These are phyloP conservation scores for Chironomus striatipennis DNA, from an alignment of 1,140 invertebrate genomes.

Conservation along the genomic window DNA sequence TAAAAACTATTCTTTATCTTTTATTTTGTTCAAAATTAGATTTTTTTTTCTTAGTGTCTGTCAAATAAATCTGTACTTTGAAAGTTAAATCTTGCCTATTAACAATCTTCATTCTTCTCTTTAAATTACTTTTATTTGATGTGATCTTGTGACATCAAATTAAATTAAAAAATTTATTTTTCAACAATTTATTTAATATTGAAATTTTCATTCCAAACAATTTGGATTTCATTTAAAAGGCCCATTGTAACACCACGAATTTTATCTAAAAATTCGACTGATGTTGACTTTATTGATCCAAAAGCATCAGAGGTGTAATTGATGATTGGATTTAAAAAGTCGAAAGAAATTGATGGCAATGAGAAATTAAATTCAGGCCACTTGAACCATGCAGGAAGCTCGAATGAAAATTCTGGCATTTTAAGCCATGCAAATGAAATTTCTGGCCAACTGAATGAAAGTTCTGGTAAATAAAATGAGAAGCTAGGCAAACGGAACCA, in stretches of 20 bases:
- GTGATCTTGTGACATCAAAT: not conserved
- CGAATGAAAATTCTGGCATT: not conserved
- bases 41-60: too few relatives aligned
- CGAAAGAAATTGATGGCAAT: not conserved
- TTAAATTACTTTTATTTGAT: not conserved
- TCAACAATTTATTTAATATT: not conserved
- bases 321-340: not conserved
- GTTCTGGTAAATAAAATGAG: not conserved
- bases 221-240: not conserved
- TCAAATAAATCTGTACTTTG: too few relatives aligned
- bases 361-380: not conserved
- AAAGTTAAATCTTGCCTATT: not conserved
- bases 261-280: constrained; percentile 2
- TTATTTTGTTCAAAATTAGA: too few relatives aligned
- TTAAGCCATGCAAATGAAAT: not conserved
- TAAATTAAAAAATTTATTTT: not conserved
- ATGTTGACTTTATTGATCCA: not conserved
- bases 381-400: not conserved
- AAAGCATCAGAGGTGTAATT: not conserved
- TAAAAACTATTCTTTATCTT: too few relatives aligned
- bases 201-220: constrained; percentile 20
- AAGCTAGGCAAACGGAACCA: constrained; percentile 1
- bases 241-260: not conserved
- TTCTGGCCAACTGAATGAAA: not conserved
- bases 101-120: not conserved